These are phyloP conservation scores for Zootermopsis nevadensis DNA, from an alignment of 2,888 invertebrate genomes.

Conservation along the genomic window DNA sequence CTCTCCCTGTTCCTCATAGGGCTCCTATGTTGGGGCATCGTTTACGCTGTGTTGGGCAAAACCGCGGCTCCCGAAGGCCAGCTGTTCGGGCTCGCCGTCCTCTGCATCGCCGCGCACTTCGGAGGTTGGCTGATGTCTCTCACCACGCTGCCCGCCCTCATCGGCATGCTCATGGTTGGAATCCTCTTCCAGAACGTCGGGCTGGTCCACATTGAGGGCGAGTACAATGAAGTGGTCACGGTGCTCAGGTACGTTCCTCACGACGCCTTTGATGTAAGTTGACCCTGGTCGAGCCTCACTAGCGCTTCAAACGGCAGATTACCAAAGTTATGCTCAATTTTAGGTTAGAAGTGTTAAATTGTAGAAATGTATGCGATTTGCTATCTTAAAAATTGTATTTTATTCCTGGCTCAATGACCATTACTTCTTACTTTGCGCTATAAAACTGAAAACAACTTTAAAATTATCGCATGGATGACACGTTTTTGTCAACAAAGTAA, in stretches of 20 bases:
- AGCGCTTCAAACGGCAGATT: too few relatives aligned
- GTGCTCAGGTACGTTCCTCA: constrained; percentile 72
- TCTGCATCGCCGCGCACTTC: constrained; percentile 82
- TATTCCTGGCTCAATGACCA: too few relatives aligned
- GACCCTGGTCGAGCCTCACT: too few relatives aligned
- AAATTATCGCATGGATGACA: too few relatives aligned
- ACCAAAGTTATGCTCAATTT: too few relatives aligned
- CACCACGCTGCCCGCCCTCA: constrained; percentile 83
- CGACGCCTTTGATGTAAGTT: too few relatives aligned
- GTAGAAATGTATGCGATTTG: too few relatives aligned
- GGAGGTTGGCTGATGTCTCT: constrained; percentile 85
- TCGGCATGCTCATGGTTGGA: constrained; percentile 89
- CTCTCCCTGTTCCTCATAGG: constrained; percentile 77
- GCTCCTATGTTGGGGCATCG: constrained; percentile 61
- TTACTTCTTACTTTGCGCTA: too few relatives aligned
- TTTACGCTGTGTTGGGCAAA: constrained; percentile 78
- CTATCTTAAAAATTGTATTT: too few relatives aligned
- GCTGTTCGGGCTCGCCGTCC: constrained; percentile 79
- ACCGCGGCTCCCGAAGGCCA: constrained; percentile 87
- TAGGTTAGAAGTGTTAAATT: too few relatives aligned
- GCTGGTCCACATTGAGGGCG: constrained; percentile 76
- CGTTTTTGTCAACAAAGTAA: too few relatives aligned
- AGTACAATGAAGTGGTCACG: constrained; percentile 73
- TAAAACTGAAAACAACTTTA: too few relatives aligned
- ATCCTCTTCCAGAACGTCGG: constrained; percentile 80